Evolutionary conservation across 2,113 vertebrate species (phyloP).

Genomic region (Paramormyrops kingsleyae): DNA sequence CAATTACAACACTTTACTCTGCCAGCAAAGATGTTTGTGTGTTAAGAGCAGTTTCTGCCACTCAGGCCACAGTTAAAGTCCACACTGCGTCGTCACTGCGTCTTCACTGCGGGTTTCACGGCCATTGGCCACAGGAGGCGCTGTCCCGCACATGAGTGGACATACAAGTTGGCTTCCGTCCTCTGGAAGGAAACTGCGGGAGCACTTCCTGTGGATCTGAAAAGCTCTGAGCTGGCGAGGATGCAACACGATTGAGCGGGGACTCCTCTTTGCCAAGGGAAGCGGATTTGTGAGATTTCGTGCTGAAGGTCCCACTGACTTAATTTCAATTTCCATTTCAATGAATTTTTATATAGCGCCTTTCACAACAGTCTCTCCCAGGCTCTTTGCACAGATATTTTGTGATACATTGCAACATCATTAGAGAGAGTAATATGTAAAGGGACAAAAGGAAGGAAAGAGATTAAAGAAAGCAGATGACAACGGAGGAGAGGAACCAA

Average conservation of each 20-base stretch:
- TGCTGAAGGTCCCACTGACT: background rate
- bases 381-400: no score
- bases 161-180: background rate
- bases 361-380: no score
- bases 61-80: background rate
- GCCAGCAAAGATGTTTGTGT: background rate
- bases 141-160: background rate
- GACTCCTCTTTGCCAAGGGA: background rate
- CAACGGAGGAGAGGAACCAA: no score
- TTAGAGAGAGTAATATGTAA: no score
- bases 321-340: background rate
- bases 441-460: no score
- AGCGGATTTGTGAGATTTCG: background rate
- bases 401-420: no score
- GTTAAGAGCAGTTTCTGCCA: background rate
- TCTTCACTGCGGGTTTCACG: background rate
- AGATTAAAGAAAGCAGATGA: no score
- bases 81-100: background rate
- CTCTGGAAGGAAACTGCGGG: background rate
- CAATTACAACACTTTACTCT: background rate
- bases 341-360: no score
- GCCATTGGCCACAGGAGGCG: background rate
- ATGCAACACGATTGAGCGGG: background rate
- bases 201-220: background rate
- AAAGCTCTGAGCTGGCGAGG: background rate